phyloP scores from a whole-genome alignment of 2,797 vertebrate genomes.

The Anas capensis region DNA sequence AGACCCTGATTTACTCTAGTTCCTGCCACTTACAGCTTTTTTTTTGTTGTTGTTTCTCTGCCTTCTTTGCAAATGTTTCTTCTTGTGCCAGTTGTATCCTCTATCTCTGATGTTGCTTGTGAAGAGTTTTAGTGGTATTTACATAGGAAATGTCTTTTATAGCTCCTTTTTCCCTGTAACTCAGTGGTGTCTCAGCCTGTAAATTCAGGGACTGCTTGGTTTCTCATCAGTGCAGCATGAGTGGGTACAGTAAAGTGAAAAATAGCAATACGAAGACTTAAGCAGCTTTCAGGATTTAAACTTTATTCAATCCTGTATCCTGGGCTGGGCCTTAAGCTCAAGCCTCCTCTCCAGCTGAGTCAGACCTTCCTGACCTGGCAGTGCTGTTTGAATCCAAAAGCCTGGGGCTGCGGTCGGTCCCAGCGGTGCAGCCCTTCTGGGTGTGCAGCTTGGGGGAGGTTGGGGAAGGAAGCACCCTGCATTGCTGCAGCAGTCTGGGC shows the following conservation, averaged over 20 bases:
- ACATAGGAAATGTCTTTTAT: accelerated
- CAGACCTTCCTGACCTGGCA: neutral
- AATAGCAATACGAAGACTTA: neutral
- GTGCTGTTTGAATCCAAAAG: neutral
- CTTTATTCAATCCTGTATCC: neutral
- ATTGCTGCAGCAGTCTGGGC: neutral
- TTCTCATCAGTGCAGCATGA: accelerated
- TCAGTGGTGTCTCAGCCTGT: neutral
- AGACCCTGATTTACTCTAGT: neutral
- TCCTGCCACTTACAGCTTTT: neutral
- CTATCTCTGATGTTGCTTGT: accelerated
- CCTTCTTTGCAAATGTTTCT: neutral
- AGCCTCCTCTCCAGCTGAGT: neutral
- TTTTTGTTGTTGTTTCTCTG: neutral
- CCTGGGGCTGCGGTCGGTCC: neutral
- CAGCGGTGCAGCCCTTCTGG: neutral
- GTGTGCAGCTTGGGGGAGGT: too few relatives aligned
- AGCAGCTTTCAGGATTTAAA: conserved; percentile 29
- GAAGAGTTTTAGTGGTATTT: accelerated
- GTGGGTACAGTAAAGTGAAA: neutral
- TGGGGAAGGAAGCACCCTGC: neutral
- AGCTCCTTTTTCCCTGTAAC: neutral
- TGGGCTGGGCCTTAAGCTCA: neutral
- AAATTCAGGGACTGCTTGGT: neutral
- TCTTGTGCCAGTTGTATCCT: neutral